These are phyloP conservation scores for Drosophila obscura DNA, from an alignment of 1,140 invertebrate genomes.

Conservation along the genomic window DNA sequence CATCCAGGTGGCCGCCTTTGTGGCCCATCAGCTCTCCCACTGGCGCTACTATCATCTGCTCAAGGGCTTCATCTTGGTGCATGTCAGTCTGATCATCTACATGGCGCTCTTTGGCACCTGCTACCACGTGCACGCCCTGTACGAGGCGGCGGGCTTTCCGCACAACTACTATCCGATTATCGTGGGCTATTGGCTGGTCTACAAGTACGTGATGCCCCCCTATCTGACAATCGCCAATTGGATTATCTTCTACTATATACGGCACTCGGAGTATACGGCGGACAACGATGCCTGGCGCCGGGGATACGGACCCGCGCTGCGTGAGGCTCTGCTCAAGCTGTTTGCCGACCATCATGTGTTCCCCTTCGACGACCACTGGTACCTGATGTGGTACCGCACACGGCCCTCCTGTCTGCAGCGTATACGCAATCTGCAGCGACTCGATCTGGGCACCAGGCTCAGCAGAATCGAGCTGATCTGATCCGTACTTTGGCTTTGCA, in stretches of 20 bases:
- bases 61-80: constrained; percentile 7
- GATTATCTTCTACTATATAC: constrained; percentile 21
- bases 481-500: background rate
- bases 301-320: background rate
- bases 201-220: constrained; percentile 29
- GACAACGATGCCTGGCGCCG: constrained; percentile 8
- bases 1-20: constrained; percentile 35
- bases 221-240: constrained; percentile 16
- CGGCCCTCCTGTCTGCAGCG: constrained; percentile 26
- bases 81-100: constrained; percentile 36
- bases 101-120: constrained; percentile 35
- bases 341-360: constrained; percentile 26
- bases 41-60: constrained; percentile 12
- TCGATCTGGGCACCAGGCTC: background rate
- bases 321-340: constrained; percentile 22
- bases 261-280: constrained; percentile 32
- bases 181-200: constrained; percentile 39
- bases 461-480: background rate
- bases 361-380: constrained; percentile 14
- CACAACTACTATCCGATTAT: constrained; percentile 22
- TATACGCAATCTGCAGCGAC: background rate
- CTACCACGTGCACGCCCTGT: constrained; percentile 9
- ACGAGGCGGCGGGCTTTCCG: constrained; percentile 48
- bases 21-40: constrained; percentile 58
- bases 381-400: constrained; percentile 37